Base-by-base conservation (phyloP, 2,113 vertebrate genomes). In the Climacteris rufus region DNA sequence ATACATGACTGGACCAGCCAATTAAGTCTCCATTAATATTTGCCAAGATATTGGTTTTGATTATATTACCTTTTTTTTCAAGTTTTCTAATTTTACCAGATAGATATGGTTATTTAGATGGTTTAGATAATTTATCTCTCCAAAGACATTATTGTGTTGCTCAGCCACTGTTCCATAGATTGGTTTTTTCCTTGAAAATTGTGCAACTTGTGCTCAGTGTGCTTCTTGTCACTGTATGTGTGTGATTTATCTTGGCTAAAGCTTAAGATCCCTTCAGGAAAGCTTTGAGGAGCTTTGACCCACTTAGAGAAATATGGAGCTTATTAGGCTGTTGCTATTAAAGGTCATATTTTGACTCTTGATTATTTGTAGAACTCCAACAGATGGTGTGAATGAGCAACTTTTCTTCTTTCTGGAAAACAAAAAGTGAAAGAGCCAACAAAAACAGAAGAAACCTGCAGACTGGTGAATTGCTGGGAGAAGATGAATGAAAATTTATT, bases 341-440 rank as follows among this genome's bases (percentile, higher is more conserved):
- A 94, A 56, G 6, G 25, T 88, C 25, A 35, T 0, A 0, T 69
- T 78, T 82, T 56, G 65, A 69, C 16, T 49, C 23, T 11, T 83
- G 28, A 45, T 60, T 64, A 76, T 75, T 82, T 64, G 44, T 54
- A 61, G 61, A 92, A 89, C 42, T 71, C 24, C 60, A 89, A 40
- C 61, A 87, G 81, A 79, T 59, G 33, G 35, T 76, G 61, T 40
- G 40, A 87, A 68, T 75, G 24, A 52, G 24, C 23, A 71, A 56
- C 11, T 56, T 70, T 64, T 45, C 54, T 81, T 81, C n/a, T 54
- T 75, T 63, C 39, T 89, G 33, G 39, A 71, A 83, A 75, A 59
- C 1, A 7, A 16, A 18, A 56, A 66, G 9, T 37, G 25, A 35
- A 84, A 35, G 23, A 53, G 23, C 9, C 1, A 0, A 14, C 0